Conservation (phyloP, 2,797 vertebrate species). For the Potorous gilbertii region DNA sequence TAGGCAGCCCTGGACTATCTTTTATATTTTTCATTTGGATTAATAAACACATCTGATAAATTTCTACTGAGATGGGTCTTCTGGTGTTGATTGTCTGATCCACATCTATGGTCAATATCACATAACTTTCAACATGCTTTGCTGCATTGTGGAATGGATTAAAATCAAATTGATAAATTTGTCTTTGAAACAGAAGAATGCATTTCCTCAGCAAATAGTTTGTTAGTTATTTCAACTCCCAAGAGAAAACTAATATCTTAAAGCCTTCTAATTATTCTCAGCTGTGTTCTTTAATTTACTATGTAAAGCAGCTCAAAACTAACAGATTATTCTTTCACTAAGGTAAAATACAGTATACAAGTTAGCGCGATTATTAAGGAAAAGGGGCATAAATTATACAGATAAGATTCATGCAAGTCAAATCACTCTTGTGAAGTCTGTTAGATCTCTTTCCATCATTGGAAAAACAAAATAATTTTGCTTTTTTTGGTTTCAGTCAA, state of each 20-base stretch:
- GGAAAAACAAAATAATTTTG: background rate
- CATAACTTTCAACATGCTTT: conserved; percentile 17
- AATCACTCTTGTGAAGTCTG: background rate
- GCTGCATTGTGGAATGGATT: conserved; percentile 40
- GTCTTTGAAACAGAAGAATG: conserved; percentile 25
- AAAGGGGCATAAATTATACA: background rate
- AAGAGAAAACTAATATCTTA: conserved; percentile 26
- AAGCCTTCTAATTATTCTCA: conserved; percentile 30
- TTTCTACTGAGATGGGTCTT: background rate
- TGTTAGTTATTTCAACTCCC: conserved; percentile 52
- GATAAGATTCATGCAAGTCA: conserved; percentile 5
- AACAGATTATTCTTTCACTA: conserved; percentile 31
- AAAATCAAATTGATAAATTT: conserved; percentile 69
- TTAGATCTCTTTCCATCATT: too few relatives aligned
- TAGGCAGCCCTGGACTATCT: conserved; percentile 54
- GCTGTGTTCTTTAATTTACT: conserved; percentile 4
- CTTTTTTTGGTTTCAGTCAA: conserved; percentile 13
- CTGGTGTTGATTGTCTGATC: conserved; percentile 36
- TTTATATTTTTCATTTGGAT: conserved; percentile 56
- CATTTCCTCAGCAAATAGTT: background rate
- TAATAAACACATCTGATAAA: conserved; percentile 38
- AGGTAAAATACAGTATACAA: conserved; percentile 6
- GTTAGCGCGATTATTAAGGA: background rate
- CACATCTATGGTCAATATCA: conserved; percentile 11
- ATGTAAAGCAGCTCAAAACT: background rate